phyloP scores from a whole-genome alignment of 2,113 vertebrate genomes.

The Tetrao urogallus region DNA sequence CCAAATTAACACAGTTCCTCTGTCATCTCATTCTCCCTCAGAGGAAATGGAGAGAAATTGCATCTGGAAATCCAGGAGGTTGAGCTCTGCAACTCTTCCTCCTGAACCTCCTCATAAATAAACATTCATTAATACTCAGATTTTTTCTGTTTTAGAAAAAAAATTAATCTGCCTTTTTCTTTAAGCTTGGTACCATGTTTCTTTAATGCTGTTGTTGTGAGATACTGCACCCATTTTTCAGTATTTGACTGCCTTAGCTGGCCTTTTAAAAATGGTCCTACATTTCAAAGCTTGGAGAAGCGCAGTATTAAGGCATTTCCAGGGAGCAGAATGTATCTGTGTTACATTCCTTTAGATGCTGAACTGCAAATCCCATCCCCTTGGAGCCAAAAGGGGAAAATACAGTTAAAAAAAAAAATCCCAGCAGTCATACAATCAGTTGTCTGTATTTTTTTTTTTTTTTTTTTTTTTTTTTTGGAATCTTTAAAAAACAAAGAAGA shows the following conservation, averaged over 20 bases:
- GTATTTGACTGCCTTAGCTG: slow-evolving; percentile 31
- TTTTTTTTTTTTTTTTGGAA: slow-evolving; percentile 37
- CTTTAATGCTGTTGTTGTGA: slow-evolving; percentile 30
- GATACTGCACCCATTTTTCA: slow-evolving; percentile 46
- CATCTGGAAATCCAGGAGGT: slow-evolving; percentile 35
- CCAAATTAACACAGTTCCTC: slow-evolving; percentile 39
- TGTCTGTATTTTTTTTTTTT: slow-evolving; percentile 57
- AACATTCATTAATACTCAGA: background rate
- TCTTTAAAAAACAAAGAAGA: background rate
- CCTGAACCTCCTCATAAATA: slow-evolving; percentile 15
- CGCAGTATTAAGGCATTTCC: slow-evolving; percentile 56
- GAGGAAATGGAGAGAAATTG: slow-evolving; percentile 18
- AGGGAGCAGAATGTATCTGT: slow-evolving; percentile 31
- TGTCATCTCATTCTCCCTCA: slow-evolving; percentile 34
- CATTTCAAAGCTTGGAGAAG: slow-evolving; percentile 41
- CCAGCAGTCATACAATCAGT: slow-evolving; percentile 76
- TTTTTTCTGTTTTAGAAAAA: background rate
- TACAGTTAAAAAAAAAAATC: slow-evolving; percentile 41
- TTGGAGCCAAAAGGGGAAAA: slow-evolving; percentile 28
- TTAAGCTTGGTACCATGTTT: slow-evolving; percentile 37
- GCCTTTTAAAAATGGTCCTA: slow-evolving; percentile 28
- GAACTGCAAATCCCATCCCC: slow-evolving; percentile 42
- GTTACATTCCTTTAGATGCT: slow-evolving; percentile 58
- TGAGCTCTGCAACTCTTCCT: background rate
- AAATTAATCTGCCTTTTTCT: slow-evolving; percentile 8